Base-by-base conservation (phyloP, 2,888 invertebrate species). In the Cinara cedri region DNA sequence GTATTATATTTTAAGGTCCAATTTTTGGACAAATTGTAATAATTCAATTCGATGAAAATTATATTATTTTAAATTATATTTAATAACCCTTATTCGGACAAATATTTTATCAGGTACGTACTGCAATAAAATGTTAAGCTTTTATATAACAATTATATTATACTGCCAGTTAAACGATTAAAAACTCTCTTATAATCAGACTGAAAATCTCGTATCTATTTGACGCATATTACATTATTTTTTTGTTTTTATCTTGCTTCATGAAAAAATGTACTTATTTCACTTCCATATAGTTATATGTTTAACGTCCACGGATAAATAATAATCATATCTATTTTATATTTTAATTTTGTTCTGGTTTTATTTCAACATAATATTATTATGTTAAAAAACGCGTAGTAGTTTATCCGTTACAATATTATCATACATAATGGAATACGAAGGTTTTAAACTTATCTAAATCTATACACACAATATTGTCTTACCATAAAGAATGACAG, bases 391-490 rank as follows among this genome's bases (percentile, higher is more conserved):
- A 9, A 46, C 10, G 9, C 44, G 21, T 46, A 66, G 21, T 46
- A 66, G 24, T 46, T 46, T 34, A 46, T 46, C 46, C 19, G 16
- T 21, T 68, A 34, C 34, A 34, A 51, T 51, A 68, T 34, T 34
- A 51, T 51, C 9, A 26, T 6, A 34, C 26, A 19, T 11, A 65
- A 54, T 19, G n/a, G 54, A 54, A 19, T 44, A 65, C 44, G 19
- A 44, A 42, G 42, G 44, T 65, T 65, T 44, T 19, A 34, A 70
- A 49, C 66, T 66, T 42, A 49, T 51, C n/a, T 51, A 26, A 68
- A 68, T n/a, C n/a, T 51, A 26, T 10, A 16, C 9, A 24, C 14
- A 34, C 3, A 4, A 34, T 34, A 4, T 9, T 19, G 19, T 54
- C 13, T 54, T 26, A n/a, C 13, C 13, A 34, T 51, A 26, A 68